phyloP scores from a whole-genome alignment of 2,797 vertebrate genomes.

The Sitta carolinensis region DNA sequence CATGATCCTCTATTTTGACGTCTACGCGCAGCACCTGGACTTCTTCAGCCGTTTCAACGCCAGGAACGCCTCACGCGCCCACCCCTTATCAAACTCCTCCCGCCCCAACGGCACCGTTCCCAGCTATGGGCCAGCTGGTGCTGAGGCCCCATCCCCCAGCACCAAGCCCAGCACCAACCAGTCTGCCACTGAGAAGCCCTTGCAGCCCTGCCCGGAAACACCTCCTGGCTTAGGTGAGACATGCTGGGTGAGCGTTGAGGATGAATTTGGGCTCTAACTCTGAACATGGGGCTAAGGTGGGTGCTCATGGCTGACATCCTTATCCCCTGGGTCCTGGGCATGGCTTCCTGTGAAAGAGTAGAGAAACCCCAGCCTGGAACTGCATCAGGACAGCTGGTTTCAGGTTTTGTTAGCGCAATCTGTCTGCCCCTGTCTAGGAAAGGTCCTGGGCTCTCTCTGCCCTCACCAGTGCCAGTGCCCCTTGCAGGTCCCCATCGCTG shows the following conservation, averaged over 20 bases:
- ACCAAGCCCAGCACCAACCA: conserved; percentile 79
- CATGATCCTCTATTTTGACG: conserved; percentile 98
- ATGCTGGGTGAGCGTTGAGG: fast-evolving
- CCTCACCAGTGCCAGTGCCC: background rate
- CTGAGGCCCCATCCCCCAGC: conserved; percentile 82
- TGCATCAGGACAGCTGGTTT: background rate
- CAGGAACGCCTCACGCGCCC: conserved; percentile 75
- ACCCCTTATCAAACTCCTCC: conserved; percentile 87
- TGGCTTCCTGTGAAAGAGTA: background rate
- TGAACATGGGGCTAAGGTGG: fast-evolving
- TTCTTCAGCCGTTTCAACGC: conserved; percentile 95
- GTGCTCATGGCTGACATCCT: background rate
- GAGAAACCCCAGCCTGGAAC: background rate
- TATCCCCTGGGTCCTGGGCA: background rate
- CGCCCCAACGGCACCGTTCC: conserved; percentile 87
- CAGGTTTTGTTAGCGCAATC: background rate
- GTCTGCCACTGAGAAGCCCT: conserved; percentile 81
- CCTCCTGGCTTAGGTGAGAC: conserved; percentile 91
- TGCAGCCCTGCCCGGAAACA: conserved; percentile 90
- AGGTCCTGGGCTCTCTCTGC: background rate
- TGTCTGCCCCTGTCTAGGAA: background rate
- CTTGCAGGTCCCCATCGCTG: background rate
- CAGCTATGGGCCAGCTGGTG: conserved; percentile 73
- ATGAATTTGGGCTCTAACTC: background rate
- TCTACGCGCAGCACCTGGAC: conserved; percentile 95